Evolutionary conservation across 2,888 invertebrate species (phyloP), one percentile per base, ranked within the genome.

Genomic region (Leptogaster cylindrica): DNA sequence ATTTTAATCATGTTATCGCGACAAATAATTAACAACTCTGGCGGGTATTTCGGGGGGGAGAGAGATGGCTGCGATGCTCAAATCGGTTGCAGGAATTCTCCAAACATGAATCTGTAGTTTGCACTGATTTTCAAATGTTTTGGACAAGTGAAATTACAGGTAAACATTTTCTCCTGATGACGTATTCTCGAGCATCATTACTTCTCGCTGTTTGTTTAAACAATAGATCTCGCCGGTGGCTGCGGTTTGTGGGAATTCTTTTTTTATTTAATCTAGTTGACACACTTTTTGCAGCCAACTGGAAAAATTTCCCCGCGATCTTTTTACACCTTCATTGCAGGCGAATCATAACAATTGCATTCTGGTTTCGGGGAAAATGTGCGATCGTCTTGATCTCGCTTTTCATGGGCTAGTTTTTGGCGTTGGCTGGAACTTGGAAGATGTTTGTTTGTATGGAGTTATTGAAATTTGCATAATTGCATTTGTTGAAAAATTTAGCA

Each of bases 221-320:
- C 61, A 61, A 61, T 61, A 44, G 44, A 44, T 23, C 28, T 27
- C 44, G 44, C 44, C 44, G 23, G 27, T 20, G 28, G n/a, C 16
- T 44, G 28, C 28, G 12, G 31, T 41, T 16, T 61, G 61, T 1
- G 61, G 44, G 44, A 27, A 44, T 44, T n/a, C n/a, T n/a, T n/a
- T n/a, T n/a, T 55, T 55, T 55, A 55, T 25, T 61, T 61, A 61
- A 61, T 61, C 44, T 28, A 27, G 44, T 27, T 61, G 61, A 61
- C 61, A 61, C 23, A 61, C 61, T 61, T 61, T 61, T 39, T 39
- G 18, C 16, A n/a, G 23, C 27, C 18, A 58, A 16, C 27, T 25
- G 44, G 61, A 61, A 61, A 28, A 16, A 27, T 61, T 44, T 23
- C 23, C 12, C 28, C 20, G 16, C 46, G 6, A 20, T 41, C 44